phyloP scores from a whole-genome alignment of 2,113 vertebrate genomes.

The Butastur rufipennis region DNA sequence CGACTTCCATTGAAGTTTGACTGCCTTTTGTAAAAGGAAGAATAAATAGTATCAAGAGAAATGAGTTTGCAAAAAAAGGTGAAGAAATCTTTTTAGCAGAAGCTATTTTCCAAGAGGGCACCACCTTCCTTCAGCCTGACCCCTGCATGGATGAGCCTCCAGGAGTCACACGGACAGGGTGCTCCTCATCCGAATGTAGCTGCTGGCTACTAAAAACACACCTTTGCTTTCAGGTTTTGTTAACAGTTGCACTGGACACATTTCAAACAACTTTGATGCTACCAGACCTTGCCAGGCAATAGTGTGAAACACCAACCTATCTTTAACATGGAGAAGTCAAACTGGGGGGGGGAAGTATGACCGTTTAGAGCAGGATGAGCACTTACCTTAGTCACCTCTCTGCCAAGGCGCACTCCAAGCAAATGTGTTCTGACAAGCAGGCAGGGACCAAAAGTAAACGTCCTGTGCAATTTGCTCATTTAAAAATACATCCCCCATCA shows the following conservation, averaged over 20 bases:
- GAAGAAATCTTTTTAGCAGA: neutral
- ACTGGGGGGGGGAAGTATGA: neutral
- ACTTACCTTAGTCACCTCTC: neutral
- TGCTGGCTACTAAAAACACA: neutral
- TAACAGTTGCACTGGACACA: neutral
- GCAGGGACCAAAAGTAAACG: neutral
- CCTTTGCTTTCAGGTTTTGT: neutral
- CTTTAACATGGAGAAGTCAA: neutral
- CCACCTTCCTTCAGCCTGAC: neutral
- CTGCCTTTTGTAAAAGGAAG: neutral
- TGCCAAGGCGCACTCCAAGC: neutral
- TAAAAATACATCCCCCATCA: neutral
- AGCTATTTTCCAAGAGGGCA: neutral
- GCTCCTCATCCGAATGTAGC: neutral
- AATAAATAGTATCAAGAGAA: neutral
- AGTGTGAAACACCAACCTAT: neutral
- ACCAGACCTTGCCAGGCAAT: accelerated
- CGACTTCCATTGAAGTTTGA: neutral
- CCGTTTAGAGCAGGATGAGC: neutral
- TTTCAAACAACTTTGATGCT: neutral
- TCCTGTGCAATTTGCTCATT: neutral
- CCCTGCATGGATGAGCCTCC: neutral
- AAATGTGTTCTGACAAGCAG: neutral
- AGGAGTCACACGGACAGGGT: neutral
- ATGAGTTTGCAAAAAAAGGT: neutral